Base-by-base conservation (phyloP, 2,888 invertebrate species). In the Tetanocera ferruginea region DNA sequence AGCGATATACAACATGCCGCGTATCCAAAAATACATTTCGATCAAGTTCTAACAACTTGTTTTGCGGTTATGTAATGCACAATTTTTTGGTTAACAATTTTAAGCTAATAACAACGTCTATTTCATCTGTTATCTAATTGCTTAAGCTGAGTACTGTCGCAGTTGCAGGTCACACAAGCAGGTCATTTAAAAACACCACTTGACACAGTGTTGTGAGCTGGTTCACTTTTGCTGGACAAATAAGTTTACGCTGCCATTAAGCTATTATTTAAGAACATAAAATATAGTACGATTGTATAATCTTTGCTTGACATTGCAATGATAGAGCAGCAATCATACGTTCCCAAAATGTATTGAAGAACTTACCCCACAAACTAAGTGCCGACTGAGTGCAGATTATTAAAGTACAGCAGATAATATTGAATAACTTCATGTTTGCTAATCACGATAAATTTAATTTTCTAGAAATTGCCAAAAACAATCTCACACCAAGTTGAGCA, bases 301-400 rank as follows among this genome's bases (percentile, higher is more conserved):
- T 43, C 14, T 43, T 43, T 43, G 43, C 43, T 11, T 43, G 11
- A 43, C 43, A 43, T 43, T 43, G 43, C 11, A 43, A 43, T 43
- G 11, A 11, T 11, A 3, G 43, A 43, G 3, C 43, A 43, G 1
- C 14, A 43, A 11, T 11, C 11, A 3, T 43, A 2, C 14, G 14
- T 14, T 1, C 1, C 17, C 17, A 4, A 66, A 37, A 31, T 28
- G 31, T 17, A 1, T 17, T 17, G 34, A 19, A 28, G 2, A 5
- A 64, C 83, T 82, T 82, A 83, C 83, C 83, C 83, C 83, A 83
- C 23, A 80, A 43, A n/a, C 78, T 77, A 17, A 80, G 76, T 64
- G 78, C 79, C 77, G 79, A 79, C 28, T 78, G 79, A 57, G 80
- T 76, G 76, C 74, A 81, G 17, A 82, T 72, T 67, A 82, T 28